A percentile compares a stretch with the other conserved stretches of the same genome.
phyloP scores from a whole-genome alignment of 2,888 invertebrate genomes.

The Phaedon cochleariae region DNA sequence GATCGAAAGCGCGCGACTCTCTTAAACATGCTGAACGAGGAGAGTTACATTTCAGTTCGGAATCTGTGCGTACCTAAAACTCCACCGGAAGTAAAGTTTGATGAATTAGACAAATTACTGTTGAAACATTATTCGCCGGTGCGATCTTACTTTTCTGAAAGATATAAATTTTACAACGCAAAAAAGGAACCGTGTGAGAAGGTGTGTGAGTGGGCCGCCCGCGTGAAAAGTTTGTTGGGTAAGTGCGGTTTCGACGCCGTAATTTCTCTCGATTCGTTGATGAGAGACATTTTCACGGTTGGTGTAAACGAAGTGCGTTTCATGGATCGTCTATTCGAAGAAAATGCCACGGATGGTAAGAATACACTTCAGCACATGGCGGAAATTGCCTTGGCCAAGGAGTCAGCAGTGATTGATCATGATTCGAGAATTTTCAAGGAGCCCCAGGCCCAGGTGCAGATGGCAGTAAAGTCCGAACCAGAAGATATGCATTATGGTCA shows the following conservation, averaged over 20 bases:
- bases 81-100: no score
- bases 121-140: no score
- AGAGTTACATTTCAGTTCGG: no score
- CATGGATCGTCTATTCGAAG: no score
- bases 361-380: background rate
- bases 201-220: background rate
- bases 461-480: background rate
- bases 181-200: background rate
- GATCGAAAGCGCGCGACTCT: background rate
- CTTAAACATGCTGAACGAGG: no score
- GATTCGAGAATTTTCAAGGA: background rate
- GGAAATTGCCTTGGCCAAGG: background rate
- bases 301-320: background rate
- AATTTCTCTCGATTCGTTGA: background rate
- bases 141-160: no score
- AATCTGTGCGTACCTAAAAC: no score
- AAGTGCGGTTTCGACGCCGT: background rate
- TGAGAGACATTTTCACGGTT: background rate
- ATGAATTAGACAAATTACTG: no score
- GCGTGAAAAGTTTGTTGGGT: background rate
- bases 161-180: no score
- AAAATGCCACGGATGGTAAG: no score
- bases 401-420: constrained; percentile 2
- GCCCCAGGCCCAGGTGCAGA: background rate
- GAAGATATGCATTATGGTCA: background rate